phyloP scores from a whole-genome alignment of 2,113 vertebrate genomes.

The Heptranchias perlo region DNA sequence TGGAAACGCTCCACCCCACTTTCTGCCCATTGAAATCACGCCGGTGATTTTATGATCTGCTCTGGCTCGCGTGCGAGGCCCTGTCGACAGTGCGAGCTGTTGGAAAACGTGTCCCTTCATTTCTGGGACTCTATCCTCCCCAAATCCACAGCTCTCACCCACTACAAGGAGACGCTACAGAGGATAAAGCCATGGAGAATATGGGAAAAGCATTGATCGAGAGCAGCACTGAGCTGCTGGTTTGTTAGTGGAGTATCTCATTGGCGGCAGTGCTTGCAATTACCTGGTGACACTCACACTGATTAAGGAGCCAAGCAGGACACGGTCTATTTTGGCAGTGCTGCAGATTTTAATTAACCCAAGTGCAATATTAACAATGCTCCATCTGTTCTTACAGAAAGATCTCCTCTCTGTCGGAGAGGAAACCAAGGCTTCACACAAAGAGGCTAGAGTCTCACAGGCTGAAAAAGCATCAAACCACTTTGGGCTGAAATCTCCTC shows the following conservation, averaged over 20 bases:
- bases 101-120: neutral
- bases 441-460: too few relatives aligned
- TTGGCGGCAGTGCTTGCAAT: neutral
- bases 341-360: constrained; percentile 8
- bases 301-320: neutral
- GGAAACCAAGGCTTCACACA: too few relatives aligned
- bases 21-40: too few relatives aligned
- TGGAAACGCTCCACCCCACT: too few relatives aligned
- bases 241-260: neutral
- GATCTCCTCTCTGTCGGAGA: neutral
- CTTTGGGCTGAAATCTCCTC: neutral
- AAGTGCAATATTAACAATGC: constrained; percentile 5
- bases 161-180: neutral
- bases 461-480: neutral
- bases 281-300: neutral
- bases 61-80: too few relatives aligned
- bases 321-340: neutral
- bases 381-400: constrained; percentile 9
- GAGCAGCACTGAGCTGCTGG: neutral
- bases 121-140: neutral
- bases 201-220: neutral
- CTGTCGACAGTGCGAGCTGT: neutral
- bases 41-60: too few relatives aligned
- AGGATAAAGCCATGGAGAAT: neutral
- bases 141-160: neutral